A percentile compares a stretch with the other conserved stretches of the same genome.
Evolutionary conservation across 2,888 invertebrate genomes (phyloP).

Genomic region (Cyclophora albipunctata): DNA sequence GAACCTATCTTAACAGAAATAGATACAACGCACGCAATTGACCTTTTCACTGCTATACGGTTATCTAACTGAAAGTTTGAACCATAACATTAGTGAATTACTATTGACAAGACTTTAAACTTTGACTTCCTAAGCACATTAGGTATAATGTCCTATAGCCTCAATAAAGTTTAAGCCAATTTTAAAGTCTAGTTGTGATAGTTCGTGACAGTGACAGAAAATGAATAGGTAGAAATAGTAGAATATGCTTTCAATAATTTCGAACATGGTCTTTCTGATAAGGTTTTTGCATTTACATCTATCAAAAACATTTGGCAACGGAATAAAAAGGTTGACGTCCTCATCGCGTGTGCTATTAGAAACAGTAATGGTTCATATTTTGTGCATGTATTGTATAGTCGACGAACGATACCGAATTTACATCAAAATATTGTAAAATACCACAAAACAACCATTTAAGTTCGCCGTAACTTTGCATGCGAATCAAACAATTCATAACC

Average conservation of each 20-base stretch:
- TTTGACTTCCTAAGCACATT: no score
- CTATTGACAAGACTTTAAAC: background rate
- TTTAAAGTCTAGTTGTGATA: no score
- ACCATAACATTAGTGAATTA: background rate
- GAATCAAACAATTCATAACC: background rate
- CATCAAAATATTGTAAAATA: conserved; percentile 41
- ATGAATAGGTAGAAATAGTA: no score
- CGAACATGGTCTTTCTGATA: no score
- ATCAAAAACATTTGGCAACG: background rate
- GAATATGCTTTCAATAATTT: background rate
- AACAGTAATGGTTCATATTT: conserved; percentile 7
- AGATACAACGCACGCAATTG: conserved; percentile 25
- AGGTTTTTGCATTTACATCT: background rate
- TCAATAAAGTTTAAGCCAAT: no score
- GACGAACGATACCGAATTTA: conserved; percentile 37
- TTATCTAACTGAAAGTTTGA: background rate
- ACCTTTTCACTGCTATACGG: conserved; percentile 13
- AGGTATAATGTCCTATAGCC: no score
- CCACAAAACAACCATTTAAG: conserved; percentile 27
- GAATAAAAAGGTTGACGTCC: conserved; percentile 26
- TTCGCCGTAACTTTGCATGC: conserved; percentile 33
- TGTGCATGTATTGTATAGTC: conserved; percentile 24
- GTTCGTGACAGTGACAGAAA: no score
- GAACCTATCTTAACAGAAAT: conserved; percentile 20
- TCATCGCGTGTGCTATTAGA: conserved; percentile 33